Conservation (phyloP, 2,888 invertebrate genomes). For the Hofmannophila pseudospretella region DNA sequence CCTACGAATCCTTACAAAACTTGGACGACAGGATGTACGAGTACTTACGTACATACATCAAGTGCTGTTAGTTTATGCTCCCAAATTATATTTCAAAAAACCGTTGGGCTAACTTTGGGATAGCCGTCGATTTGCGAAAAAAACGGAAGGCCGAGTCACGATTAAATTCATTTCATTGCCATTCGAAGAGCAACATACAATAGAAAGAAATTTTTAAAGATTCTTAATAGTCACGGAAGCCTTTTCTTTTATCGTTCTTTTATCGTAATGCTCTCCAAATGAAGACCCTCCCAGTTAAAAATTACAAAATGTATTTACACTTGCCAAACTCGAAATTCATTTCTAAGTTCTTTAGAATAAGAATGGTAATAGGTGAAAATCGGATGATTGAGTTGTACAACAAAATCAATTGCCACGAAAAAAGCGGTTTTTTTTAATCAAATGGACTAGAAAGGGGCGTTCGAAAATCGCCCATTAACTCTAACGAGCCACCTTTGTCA, state of each 20-base stretch:
- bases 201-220: conserved; percentile 38
- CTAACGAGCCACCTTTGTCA: conserved; percentile 70
- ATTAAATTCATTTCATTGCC: too few species aligned
- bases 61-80: too few species aligned
- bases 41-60: too few species aligned
- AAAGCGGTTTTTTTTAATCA: conserved; percentile 58
- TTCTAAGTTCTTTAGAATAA: conserved; percentile 25
- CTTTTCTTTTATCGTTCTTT: conserved; percentile 61
- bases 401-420: conserved; percentile 63
- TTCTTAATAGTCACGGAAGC: conserved; percentile 51
- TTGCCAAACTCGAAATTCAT: conserved; percentile 13
- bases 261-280: conserved; percentile 58
- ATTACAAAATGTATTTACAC: conserved; percentile 25
- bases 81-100: too few species aligned
- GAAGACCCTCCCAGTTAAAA: conserved; percentile 46
- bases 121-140: too few species aligned
- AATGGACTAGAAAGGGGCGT: conserved; percentile 61
- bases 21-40: too few species aligned
- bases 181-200: conserved; percentile 20
- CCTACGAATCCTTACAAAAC: too few species aligned
- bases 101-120: too few species aligned
- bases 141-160: too few species aligned
- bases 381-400: conserved; percentile 44
- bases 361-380: conserved; percentile 19
- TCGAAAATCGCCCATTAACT: conserved; percentile 61